Conservation (phyloP, 2,888 invertebrate species). For the Perdita meconis region DNA sequence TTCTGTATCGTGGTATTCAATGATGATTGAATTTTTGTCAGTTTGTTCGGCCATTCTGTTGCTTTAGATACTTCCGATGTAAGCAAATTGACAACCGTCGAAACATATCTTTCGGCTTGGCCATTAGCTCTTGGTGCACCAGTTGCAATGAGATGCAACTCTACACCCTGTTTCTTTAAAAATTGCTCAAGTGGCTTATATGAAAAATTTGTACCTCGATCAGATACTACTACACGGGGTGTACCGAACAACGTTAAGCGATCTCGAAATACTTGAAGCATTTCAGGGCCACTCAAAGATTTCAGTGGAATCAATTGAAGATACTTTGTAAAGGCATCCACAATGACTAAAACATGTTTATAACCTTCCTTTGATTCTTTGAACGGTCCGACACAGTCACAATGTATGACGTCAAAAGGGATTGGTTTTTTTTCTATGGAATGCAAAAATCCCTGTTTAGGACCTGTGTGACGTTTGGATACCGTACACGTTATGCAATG, state of each 20-base stretch:
- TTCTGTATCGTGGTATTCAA: constrained; percentile 1
- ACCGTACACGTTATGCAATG: constrained; percentile 19
- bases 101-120: background rate
- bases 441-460: constrained; percentile 5
- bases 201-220: constrained; percentile 8
- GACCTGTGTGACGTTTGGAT: background rate
- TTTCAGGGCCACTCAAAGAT: constrained; percentile 11
- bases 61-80: background rate
- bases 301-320: constrained; percentile 2
- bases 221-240: background rate
- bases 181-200: background rate
- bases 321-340: constrained; percentile 11
- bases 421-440: constrained; percentile 1
- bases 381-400: constrained; percentile 30
- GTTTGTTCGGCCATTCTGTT: constrained; percentile 22
- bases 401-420: constrained; percentile 19
- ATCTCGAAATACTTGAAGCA: no score
- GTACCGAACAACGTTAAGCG: constrained; percentile 8
- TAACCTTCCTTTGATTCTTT: constrained; percentile 1
- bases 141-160: constrained; percentile 5
- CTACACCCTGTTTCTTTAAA: background rate
- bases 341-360: constrained; percentile 6
- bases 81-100: background rate
- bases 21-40: background rate
- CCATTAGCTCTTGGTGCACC: background rate